A percentile compares a stretch with the other conserved stretches of the same genome.
Conservation (phyloP, 2,797 vertebrate species). For the Cossypha polioptera region DNA sequence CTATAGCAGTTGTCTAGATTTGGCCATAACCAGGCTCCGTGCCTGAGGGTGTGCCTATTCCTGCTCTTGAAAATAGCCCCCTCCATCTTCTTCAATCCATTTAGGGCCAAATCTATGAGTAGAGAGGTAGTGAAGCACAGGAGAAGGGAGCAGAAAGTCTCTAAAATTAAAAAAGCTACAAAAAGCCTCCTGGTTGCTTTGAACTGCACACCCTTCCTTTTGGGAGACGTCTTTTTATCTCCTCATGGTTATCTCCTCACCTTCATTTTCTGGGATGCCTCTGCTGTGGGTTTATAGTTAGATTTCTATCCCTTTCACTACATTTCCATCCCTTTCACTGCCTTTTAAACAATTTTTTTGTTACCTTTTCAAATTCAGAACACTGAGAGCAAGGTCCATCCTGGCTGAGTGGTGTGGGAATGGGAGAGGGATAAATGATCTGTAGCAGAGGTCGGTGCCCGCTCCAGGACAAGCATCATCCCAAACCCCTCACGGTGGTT, state of each 20-base stretch:
- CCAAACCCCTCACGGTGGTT: accelerated
- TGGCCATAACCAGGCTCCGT: accelerated
- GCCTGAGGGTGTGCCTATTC: background rate
- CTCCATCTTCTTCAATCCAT: background rate
- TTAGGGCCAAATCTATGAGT: background rate
- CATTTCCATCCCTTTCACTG: background rate
- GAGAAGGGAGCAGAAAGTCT: background rate
- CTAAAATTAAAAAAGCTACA: background rate
- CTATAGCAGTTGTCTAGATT: background rate
- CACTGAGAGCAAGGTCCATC: background rate
- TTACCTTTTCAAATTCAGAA: background rate
- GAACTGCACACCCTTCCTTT: background rate
- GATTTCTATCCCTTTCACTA: background rate
- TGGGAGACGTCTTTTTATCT: background rate
- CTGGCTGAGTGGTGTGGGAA: accelerated
- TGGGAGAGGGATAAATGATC: background rate
- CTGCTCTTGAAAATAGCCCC: background rate
- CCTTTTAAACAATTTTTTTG: background rate
- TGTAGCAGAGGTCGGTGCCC: accelerated
- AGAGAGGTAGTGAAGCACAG: background rate
- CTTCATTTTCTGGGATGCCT: background rate
- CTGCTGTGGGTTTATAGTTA: background rate
- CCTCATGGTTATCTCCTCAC: background rate
- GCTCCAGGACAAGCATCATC: background rate
- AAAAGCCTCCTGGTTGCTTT: background rate